Percentiles rank a stretch among this genome's conserved stretches.
These are phyloP conservation scores for Passer domesticus DNA, from an alignment of 2,113 vertebrate species.

Conservation along the genomic window DNA sequence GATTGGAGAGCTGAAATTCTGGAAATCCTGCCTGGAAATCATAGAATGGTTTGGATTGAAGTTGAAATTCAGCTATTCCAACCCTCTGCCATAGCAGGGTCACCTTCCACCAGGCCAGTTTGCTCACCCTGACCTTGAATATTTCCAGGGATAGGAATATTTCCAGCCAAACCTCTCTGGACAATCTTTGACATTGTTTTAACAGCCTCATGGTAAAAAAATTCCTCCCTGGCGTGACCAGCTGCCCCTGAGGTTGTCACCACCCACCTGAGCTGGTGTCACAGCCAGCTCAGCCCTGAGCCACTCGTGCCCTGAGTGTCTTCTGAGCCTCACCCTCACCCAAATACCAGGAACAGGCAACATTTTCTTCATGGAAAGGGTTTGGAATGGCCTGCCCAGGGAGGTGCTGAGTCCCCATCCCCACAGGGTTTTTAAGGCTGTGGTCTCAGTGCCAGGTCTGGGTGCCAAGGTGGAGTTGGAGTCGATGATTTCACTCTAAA, in stretches of 20 bases:
- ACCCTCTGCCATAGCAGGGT: background rate
- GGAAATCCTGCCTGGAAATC: too few relatives aligned
- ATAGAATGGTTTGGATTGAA: background rate
- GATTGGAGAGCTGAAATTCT: background rate
- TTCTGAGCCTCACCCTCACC: background rate
- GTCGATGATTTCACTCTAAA: too few relatives aligned
- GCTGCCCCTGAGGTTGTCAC: background rate
- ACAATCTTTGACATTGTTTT: background rate
- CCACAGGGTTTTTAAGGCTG: too few relatives aligned
- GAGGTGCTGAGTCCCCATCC: background rate
- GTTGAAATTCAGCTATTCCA: background rate
- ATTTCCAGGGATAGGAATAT: background rate
- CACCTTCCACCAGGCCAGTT: background rate
- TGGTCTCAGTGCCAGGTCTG: too few relatives aligned
- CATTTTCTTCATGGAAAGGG: background rate
- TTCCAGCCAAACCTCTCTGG: background rate
- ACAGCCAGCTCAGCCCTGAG: background rate
- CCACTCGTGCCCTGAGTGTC: rapidly evolving
- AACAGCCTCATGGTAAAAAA: background rate
- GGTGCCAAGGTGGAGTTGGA: too few relatives aligned
- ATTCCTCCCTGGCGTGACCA: background rate
- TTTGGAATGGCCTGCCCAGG: background rate
- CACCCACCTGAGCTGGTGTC: background rate
- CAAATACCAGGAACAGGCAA: background rate
- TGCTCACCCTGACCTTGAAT: background rate